Evolutionary conservation across 2,888 invertebrate species (phyloP).

Genomic region (Amphiduros pacificus): DNA sequence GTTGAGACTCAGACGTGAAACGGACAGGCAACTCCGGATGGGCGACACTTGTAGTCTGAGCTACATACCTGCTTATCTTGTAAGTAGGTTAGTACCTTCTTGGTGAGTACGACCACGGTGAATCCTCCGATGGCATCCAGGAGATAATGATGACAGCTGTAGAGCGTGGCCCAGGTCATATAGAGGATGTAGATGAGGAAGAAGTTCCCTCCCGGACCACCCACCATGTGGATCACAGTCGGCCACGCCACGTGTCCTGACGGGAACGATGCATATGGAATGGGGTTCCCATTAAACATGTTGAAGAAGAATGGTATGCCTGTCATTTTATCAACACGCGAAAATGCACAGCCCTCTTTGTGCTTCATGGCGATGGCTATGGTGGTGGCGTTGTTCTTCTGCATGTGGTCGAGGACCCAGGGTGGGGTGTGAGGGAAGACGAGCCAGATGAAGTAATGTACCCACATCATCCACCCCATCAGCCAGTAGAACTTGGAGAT

Average conservation of each 20-base stretch:
- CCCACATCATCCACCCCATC: conserved; percentile 33
- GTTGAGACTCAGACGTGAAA: no score
- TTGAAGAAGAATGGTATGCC: conserved; percentile 30
- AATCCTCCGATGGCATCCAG: conserved; percentile 28
- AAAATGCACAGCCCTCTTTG: conserved; percentile 34
- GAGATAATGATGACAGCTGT: conserved; percentile 36
- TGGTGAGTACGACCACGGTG: conserved; percentile 7
- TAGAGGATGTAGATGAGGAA: conserved; percentile 27
- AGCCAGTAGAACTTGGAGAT: conserved; percentile 30
- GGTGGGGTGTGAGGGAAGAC: conserved; percentile 36
- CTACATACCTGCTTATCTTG: conserved; percentile 2
- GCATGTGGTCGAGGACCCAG: conserved; percentile 28
- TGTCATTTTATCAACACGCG: conserved; percentile 25
- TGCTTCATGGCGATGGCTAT: conserved; percentile 16
- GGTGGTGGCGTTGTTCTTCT: neutral
- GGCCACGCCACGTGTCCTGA: conserved; percentile 38
- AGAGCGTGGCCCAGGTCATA: conserved; percentile 36
- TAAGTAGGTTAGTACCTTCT: conserved; percentile 7
- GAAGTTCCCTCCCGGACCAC: conserved; percentile 12
- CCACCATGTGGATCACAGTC: conserved; percentile 20
- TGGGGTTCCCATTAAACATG: conserved; percentile 33
- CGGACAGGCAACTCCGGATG: neutral
- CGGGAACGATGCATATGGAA: conserved; percentile 36
- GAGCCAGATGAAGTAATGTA: conserved; percentile 31
- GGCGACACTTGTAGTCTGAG: conserved; percentile 3